A percentile compares a stretch with the other conserved stretches of the same genome.
Evolutionary conservation across 2,888 invertebrate genomes (phyloP).

Genomic region (Meteorus cinctellus): DNA sequence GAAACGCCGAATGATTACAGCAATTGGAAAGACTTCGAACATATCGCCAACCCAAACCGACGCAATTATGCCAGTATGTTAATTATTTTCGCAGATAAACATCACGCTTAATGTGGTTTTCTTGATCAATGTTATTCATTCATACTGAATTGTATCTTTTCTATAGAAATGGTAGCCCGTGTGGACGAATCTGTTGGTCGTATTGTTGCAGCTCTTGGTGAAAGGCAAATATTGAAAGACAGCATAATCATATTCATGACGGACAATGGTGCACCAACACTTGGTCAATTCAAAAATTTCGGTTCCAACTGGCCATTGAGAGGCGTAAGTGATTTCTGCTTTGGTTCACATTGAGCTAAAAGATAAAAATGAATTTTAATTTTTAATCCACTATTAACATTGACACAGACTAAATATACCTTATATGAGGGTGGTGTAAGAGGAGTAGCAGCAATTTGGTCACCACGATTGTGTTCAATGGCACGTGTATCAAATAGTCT

Average conservation of each 20-base stretch:
- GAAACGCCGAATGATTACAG: conserved; percentile 80
- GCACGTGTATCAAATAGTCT: conserved; percentile 77
- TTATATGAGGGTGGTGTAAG: conserved; percentile 83
- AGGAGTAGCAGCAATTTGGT: conserved; percentile 80
- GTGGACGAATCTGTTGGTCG: conserved; percentile 79
- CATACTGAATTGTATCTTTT: conserved; percentile 53
- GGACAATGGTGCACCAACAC: conserved; percentile 78
- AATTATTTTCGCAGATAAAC: neutral
- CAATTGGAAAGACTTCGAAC: conserved; percentile 77
- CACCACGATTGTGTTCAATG: conserved; percentile 76
- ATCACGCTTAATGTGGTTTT: neutral
- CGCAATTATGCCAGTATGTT: conserved; percentile 82
- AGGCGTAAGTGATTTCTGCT: conserved; percentile 71
- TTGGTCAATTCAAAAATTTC: conserved; percentile 75
- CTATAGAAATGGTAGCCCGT: conserved; percentile 77
- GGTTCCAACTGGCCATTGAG: conserved; percentile 80
- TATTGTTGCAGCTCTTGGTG: conserved; percentile 76
- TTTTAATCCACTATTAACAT: conserved; percentile 19
- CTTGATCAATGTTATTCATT: neutral
- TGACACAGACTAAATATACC: conserved; percentile 78
- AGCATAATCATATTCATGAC: conserved; percentile 80
- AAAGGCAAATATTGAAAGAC: conserved; percentile 76
- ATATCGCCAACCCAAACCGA: conserved; percentile 82
- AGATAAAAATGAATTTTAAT: conserved; percentile 12
- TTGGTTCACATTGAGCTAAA: neutral